Conservation (phyloP, 2,113 vertebrate genomes). For the Gasterosteus aculeatus region DNA sequence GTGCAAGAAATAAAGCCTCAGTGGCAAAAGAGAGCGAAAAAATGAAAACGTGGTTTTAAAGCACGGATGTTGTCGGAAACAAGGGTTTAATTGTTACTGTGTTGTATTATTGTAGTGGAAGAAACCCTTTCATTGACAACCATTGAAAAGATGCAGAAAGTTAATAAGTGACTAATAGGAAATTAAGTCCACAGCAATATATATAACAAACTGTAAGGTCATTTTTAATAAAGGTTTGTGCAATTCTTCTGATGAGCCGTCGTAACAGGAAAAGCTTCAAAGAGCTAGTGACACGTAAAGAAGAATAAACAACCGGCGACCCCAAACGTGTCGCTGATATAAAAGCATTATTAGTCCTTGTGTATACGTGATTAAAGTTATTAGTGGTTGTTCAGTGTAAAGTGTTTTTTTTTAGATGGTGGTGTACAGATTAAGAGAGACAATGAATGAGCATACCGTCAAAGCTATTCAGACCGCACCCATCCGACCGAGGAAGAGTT, state of each 20-base stretch:
- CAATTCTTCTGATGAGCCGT: background rate
- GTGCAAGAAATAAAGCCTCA: background rate
- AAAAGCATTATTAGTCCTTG: background rate
- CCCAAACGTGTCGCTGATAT: background rate
- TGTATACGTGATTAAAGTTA: background rate
- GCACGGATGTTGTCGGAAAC: background rate
- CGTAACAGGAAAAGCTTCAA: background rate
- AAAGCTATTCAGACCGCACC: constrained; percentile 71
- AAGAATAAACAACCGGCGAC: constrained; percentile 1
- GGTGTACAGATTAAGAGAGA: background rate
- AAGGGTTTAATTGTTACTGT: background rate
- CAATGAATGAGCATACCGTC: constrained; percentile 61
- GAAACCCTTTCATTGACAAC: background rate
- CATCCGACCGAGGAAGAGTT: constrained; percentile 68
- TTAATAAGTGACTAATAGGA: background rate
- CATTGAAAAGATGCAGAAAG: background rate
- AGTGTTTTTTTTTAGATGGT: background rate
- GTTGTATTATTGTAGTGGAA: background rate
- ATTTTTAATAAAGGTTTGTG: too few relatives aligned
- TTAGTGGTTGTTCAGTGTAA: background rate
- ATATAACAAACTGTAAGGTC: background rate
- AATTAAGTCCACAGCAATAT: background rate
- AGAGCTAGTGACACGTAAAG: background rate
- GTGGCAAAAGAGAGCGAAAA: too few relatives aligned
- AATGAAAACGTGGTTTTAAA: background rate